A percentile compares a stretch with the other conserved stretches of the same genome.
Conservation (phyloP, 2,888 invertebrate species). For the Scaptomyza cyrtandrae region DNA sequence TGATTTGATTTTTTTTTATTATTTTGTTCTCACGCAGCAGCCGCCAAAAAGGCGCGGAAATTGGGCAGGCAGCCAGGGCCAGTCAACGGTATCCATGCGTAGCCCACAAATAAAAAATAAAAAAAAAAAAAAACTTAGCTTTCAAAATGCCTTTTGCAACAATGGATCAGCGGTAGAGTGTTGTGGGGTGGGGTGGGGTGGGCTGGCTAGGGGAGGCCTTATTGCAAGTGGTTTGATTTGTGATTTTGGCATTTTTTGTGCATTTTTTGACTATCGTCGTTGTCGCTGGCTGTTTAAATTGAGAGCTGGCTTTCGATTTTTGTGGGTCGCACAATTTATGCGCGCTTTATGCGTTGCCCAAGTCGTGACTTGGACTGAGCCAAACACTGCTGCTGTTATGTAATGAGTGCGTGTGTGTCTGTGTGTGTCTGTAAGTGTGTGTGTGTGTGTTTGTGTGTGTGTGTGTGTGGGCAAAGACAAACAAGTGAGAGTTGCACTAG, state of each 20-base stretch:
- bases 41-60: conserved; percentile 75
- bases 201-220: conserved; percentile 20
- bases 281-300: conserved; percentile 46
- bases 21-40: conserved; percentile 70
- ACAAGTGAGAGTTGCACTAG: conserved; percentile 54
- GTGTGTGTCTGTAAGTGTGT: conserved; percentile 6
- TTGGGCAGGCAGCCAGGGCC: conserved; percentile 63
- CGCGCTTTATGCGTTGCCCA: conserved; percentile 68
- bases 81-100: conserved; percentile 40
- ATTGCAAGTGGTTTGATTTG: conserved; percentile 60
- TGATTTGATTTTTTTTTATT: not conserved
- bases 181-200: too few relatives aligned
- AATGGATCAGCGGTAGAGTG: conserved; percentile 16
- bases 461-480: conserved; percentile 13
- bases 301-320: conserved; percentile 61
- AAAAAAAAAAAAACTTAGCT: conserved; percentile 42
- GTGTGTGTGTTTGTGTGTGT: conserved; percentile 9
- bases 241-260: conserved; percentile 47
- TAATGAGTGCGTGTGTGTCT: conserved; percentile 33
- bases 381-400: conserved; percentile 43
- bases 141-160: conserved; percentile 49
- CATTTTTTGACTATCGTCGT: not conserved
- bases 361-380: conserved; percentile 66
- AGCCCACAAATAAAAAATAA: conserved; percentile 7
- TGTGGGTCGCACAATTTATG: conserved; percentile 77